Conservation (phyloP, 1,140 invertebrate species). For the Drosophila fuyamai region DNA sequence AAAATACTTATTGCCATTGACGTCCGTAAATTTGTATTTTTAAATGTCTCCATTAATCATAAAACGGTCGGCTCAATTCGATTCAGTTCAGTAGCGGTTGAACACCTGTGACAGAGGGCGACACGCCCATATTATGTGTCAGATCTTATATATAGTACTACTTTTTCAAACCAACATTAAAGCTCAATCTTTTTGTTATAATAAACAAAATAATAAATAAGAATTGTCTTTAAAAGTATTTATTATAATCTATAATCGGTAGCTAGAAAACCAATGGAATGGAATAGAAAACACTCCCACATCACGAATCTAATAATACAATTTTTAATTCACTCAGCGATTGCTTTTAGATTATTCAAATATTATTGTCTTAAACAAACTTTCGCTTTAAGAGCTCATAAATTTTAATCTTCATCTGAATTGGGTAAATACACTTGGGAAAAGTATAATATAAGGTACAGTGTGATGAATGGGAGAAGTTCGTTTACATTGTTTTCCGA, state of each 20-base stretch:
- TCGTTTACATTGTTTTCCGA: too few relatives aligned
- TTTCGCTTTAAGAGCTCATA: neutral
- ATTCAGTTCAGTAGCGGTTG: constrained; percentile 14
- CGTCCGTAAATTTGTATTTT: constrained; percentile 19
- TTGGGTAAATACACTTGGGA: neutral
- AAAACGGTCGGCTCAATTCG: constrained; percentile 4
- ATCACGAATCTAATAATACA: constrained; percentile 2
- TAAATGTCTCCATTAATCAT: constrained; percentile 38
- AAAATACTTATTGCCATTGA: constrained; percentile 1
- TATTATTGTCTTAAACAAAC: neutral
- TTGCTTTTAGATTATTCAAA: neutral
- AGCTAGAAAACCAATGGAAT: neutral
- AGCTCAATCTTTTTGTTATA: too few relatives aligned
- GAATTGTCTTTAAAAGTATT: neutral
- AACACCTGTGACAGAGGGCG: constrained; percentile 30
- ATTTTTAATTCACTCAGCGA: neutral
- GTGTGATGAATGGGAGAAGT: too few relatives aligned
- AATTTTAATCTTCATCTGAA: constrained; percentile 2
- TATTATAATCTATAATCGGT: neutral
- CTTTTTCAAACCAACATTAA: neutral
- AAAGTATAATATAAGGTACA: neutral
- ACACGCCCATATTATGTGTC: constrained; percentile 29
- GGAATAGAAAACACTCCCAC: neutral
- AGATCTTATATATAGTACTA: constrained; percentile 4
- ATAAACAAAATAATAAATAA: constrained; percentile 2